Base-by-base conservation (phyloP, 2,888 invertebrate genomes). In the Spilarctia lutea region DNA sequence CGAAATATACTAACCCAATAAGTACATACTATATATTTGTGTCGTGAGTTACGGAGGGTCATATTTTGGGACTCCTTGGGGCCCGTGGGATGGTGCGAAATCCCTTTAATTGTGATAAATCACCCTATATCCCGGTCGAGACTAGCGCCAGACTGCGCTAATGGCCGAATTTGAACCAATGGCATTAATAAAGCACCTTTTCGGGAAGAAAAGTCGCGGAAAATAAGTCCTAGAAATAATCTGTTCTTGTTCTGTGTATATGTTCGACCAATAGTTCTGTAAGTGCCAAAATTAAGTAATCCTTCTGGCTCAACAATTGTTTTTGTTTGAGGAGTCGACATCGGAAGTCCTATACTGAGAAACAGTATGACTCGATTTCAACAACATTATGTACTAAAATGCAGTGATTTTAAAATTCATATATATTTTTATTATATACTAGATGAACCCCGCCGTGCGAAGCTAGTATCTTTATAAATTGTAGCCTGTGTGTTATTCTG, bases 61-160 rank as follows among this genome's bases (percentile, higher is more conserved):
- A 83, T 86, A 85, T 83, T 81, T 84, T 75, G 82, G 78, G 72
- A n/a, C 69, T 65, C 77, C 2, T 56, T 52, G 45, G 75, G 71
- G 63, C 48, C 79, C 79, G 75, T 78, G 80, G 81, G 83, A 75
- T 52, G 82, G 81, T 79, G 81, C 85, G 79, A 86, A 89, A 91
- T 89, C 90, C 90, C 90, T 88, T 90, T 94, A 94, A 94, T 94
- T 94, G 94, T 94, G 93, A 94, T 94, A 94, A 94, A 94, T 94
- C 89, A 92, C 91, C 91, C 85, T 89, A 89, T 92, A 92, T 90
- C 90, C 87, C 88, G 74, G 73, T 20, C 75, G 89, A 88, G 91
- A 90, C 90, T 87, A 88, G 90, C 90, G 88, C 86, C 94, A 93
- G 93, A 86, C 93, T 91, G 94, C 83, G 89, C 90, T 94, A 94